Evolutionary conservation across 2,888 invertebrate species (phyloP).

Genomic region (Theretra japonica): DNA sequence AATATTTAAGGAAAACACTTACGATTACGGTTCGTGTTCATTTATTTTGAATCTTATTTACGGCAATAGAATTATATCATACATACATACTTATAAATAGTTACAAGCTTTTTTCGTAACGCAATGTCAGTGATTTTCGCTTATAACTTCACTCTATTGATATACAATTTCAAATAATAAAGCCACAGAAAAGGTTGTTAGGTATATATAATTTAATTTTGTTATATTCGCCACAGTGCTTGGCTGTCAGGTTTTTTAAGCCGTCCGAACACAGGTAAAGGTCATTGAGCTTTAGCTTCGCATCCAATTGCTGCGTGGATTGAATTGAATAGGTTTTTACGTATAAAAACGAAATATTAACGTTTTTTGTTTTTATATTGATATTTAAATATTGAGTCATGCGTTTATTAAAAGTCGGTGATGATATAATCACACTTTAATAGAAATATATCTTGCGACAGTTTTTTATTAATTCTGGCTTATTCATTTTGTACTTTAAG

Average conservation of each 20-base stretch:
- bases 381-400: not conserved
- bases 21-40: too few species aligned
- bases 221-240: conserved; percentile 10
- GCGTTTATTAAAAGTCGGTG: too few species aligned
- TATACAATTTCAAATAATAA: not conserved
- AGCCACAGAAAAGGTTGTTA: conserved; percentile 1
- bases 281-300: conserved; percentile 16
- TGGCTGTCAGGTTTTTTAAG: not conserved
- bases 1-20: too few species aligned
- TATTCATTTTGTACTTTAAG: too few species aligned
- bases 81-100: too few species aligned
- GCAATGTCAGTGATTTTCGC: not conserved
- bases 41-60: too few species aligned
- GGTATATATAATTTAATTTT: conserved; percentile 22
- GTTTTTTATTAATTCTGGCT: too few species aligned
- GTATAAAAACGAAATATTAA: not conserved
- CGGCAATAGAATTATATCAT: too few species aligned
- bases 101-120: too few species aligned
- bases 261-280: conserved; percentile 1
- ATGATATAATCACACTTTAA: too few species aligned
- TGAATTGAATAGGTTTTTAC: conserved; percentile 16
- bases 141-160: not conserved
- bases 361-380: not conserved
- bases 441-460: too few species aligned
- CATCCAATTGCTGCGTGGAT: not conserved